Conservation (phyloP, 2,888 invertebrate genomes). For the Diogma glabrata region DNA sequence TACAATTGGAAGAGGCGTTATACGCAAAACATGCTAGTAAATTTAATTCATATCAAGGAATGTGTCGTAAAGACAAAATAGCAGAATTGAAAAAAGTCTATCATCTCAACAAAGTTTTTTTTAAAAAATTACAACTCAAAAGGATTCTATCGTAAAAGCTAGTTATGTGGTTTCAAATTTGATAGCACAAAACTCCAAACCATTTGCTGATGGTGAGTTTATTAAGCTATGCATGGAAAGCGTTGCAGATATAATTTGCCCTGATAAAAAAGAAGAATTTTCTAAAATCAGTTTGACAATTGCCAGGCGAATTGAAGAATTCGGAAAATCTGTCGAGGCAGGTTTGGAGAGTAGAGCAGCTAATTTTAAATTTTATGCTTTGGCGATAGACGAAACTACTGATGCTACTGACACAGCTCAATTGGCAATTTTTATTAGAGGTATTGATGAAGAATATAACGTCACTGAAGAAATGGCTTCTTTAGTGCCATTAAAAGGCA, state of each 20-base stretch:
- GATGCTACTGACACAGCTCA: neutral
- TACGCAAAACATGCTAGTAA: neutral
- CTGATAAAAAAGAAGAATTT: neutral
- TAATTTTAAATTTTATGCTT: too few species aligned
- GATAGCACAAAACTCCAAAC: neutral
- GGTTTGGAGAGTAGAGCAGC: neutral
- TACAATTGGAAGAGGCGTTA: slow-evolving; percentile 10
- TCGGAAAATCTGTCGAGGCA: neutral
- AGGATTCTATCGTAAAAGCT: neutral
- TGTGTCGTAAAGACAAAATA: slow-evolving; percentile 3
- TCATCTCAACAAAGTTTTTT: slow-evolving; percentile 6
- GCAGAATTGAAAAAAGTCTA: neutral
- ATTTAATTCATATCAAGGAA: neutral
- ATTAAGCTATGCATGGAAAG: neutral
- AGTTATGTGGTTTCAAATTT: neutral
- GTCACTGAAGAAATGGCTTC: too few species aligned
- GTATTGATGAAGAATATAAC: too few species aligned
- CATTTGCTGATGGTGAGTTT: neutral
- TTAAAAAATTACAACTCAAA: neutral
- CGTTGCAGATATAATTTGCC: neutral
- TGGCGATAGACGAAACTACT: neutral
- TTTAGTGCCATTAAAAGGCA: too few species aligned
- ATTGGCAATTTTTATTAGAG: neutral
- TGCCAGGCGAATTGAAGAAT: neutral
- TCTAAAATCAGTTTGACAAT: neutral